Conservation (phyloP, 1,140 invertebrate species). For the Halesus radiatus region DNA sequence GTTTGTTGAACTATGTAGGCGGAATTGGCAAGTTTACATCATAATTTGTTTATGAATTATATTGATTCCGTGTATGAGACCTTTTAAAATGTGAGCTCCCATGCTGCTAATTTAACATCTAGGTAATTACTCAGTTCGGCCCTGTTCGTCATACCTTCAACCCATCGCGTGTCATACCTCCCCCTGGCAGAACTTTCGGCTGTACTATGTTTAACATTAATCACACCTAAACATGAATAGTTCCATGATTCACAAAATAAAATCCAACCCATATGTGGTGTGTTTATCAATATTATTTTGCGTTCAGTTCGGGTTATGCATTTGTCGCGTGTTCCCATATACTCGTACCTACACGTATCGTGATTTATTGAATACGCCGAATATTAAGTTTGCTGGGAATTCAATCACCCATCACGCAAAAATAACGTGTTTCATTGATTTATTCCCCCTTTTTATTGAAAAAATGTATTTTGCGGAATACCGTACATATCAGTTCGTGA, state of each 20-base stretch:
- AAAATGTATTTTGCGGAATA: not conserved
- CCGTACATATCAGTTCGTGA: no score
- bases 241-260: not conserved
- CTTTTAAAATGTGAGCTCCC: no score
- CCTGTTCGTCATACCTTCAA: no score
- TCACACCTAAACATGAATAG: slow-evolving; percentile 8
- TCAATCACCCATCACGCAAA: slow-evolving; percentile 13
- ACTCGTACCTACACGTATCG: not conserved
- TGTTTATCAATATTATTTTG: slow-evolving; percentile 12
- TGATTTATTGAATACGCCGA: slow-evolving; percentile 12
- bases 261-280: not conserved
- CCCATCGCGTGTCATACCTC: no score
- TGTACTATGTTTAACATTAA: not conserved
- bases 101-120: no score
- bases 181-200: no score
- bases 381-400: slow-evolving; percentile 10
- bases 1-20: no score
- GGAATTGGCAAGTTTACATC: no score
- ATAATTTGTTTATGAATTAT: no score
- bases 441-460: not conserved
- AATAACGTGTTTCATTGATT: not conserved
- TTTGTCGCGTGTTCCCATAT: slow-evolving; percentile 15
- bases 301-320: slow-evolving; percentile 15
- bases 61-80: no score
- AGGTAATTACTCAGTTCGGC: no score